Evolutionary conservation across 2,113 vertebrate genomes (phyloP).

Genomic region (Accipiter virgatus): DNA sequence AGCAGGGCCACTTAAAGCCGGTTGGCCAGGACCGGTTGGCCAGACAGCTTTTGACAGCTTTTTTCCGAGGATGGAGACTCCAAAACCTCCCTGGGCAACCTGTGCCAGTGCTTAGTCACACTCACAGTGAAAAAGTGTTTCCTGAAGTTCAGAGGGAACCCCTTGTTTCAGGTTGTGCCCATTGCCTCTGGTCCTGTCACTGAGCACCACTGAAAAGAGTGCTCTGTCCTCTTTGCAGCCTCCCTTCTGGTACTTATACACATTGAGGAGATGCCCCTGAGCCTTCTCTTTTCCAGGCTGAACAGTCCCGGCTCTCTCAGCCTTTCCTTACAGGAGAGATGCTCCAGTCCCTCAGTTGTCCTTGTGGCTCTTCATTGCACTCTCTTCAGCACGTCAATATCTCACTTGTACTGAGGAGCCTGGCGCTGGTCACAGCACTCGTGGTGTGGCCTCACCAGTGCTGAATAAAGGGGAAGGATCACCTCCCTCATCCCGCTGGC

Average conservation of each 20-base stretch:
- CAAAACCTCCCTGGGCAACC: neutral
- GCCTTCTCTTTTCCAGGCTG: neutral
- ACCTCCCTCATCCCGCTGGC: neutral
- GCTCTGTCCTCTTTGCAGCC: neutral
- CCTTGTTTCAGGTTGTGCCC: too few relatives aligned
- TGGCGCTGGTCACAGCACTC: neutral
- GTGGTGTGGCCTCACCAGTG: neutral
- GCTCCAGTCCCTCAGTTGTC: neutral
- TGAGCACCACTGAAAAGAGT: neutral
- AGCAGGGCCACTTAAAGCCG: neutral
- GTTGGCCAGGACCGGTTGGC: neutral
- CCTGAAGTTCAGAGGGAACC: neutral
- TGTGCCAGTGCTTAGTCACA: neutral
- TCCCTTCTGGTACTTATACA: neutral
- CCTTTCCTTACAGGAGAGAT: neutral
- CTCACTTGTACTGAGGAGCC: neutral
- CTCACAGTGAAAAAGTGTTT: neutral
- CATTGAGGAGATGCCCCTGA: neutral
- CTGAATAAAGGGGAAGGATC: neutral
- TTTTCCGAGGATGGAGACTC: neutral
- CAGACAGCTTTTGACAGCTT: neutral
- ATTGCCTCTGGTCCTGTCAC: neutral
- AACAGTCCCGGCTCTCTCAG: neutral
- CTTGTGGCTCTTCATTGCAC: neutral
- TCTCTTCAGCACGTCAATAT: neutral